These are phyloP conservation scores for Calameuta filiformis DNA, from an alignment of 2,888 invertebrate genomes.

Conservation along the genomic window DNA sequence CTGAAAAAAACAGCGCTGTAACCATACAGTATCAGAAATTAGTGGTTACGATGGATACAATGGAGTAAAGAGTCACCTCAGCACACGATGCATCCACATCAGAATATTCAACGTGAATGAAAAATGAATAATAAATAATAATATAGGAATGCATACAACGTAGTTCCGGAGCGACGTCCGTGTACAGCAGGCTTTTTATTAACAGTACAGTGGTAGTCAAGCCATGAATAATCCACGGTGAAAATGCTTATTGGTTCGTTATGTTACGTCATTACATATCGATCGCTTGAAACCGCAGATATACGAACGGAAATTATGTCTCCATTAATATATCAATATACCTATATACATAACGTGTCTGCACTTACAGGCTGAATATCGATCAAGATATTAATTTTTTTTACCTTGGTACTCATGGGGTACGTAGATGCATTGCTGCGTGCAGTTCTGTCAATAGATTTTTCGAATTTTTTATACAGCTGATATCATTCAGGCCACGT, in stretches of 20 bases:
- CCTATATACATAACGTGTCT: background rate
- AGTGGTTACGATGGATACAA: background rate
- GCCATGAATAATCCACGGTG: background rate
- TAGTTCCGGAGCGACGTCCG: constrained; percentile 28
- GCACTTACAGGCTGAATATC: background rate
- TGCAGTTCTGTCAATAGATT: background rate
- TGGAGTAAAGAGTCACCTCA: background rate
- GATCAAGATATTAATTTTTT: background rate
- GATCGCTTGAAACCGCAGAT: background rate
- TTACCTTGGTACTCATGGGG: background rate
- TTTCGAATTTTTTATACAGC: background rate
- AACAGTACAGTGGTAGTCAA: constrained; percentile 24
- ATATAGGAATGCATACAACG: constrained; percentile 29
- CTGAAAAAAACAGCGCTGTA: background rate
- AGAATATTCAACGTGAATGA: constrained; percentile 2
- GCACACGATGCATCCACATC: background rate
- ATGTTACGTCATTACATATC: background rate
- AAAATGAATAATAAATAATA: constrained; percentile 19
- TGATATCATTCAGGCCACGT: background rate
- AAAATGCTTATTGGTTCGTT: background rate
- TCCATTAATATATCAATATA: background rate
- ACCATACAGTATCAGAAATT: background rate
- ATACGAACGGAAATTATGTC: background rate
- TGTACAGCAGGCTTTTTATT: constrained; percentile 14
- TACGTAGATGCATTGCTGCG: background rate